Conservation (phyloP, 2,113 vertebrate genomes). For the Haemorhous mexicanus region DNA sequence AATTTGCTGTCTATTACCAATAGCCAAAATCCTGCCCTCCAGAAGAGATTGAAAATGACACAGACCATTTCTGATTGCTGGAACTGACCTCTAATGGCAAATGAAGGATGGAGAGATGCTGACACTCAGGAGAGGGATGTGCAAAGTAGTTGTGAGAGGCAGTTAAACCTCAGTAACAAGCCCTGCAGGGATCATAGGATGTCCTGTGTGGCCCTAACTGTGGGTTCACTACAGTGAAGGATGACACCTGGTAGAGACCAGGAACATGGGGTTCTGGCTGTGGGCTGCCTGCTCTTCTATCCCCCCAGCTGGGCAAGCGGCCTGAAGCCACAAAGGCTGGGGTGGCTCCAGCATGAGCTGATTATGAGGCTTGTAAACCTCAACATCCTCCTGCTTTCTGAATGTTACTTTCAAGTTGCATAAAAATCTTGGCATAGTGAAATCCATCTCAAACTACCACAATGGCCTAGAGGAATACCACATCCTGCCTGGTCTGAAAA, state of each 20-base stretch:
- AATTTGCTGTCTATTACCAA: not conserved
- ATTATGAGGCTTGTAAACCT: not conserved
- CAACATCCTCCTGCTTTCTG: not conserved
- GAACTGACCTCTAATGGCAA: not conserved
- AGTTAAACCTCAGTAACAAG: not conserved
- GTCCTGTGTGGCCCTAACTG: not conserved
- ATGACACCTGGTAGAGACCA: not conserved
- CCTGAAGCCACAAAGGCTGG: not conserved
- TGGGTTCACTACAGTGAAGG: not conserved
- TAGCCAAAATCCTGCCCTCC: not conserved
- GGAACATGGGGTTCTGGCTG: not conserved
- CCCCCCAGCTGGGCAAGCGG: not conserved
- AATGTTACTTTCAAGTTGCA: not conserved
- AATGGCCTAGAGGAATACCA: not conserved
- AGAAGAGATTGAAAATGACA: not conserved
- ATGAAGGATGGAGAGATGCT: not conserved
- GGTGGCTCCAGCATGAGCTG: not conserved
- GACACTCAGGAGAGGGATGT: not conserved
- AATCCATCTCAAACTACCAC: not conserved
- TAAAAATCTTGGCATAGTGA: not conserved
- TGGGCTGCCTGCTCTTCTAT: not conserved
- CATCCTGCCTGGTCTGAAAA: not conserved
- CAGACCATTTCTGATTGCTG: not conserved
- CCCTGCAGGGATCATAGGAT: not conserved
- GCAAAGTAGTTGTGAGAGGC: accelerated